Percentiles rank a stretch among this genome's conserved stretches.
phyloP scores from a whole-genome alignment of 2,888 invertebrate genomes.

The Eugnorisma glareosa region DNA sequence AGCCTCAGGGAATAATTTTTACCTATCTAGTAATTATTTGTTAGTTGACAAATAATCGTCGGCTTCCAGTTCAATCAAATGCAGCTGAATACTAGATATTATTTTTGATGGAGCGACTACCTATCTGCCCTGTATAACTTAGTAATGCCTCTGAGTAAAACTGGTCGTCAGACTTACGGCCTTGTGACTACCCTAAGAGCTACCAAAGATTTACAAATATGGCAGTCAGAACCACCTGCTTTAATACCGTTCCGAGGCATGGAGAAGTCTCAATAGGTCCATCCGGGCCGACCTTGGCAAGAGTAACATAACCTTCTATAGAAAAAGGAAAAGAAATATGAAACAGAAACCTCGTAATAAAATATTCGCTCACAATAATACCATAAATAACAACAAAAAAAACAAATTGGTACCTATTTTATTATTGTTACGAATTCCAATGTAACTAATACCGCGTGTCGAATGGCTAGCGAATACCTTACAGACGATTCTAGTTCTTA shows the following conservation, averaged over 20 bases:
- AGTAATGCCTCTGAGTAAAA: too few relatives aligned
- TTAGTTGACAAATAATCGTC: not conserved
- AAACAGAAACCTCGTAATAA: not conserved
- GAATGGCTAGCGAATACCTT: conserved; percentile 46
- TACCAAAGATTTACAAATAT: not conserved
- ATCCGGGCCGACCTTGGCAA: not conserved
- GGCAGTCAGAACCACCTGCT: not conserved
- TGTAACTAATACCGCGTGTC: conserved; percentile 55
- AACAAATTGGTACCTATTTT: conserved; percentile 9
- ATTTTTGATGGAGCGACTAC: not conserved
- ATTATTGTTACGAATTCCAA: conserved; percentile 50
- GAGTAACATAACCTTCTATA: not conserved
- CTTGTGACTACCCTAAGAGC: not conserved
- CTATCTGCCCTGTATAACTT: not conserved
- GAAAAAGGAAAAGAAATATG: not conserved
- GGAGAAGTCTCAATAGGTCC: not conserved
- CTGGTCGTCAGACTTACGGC: not conserved
- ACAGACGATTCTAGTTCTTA: conserved; percentile 49
- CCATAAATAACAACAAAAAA: conserved; percentile 13
- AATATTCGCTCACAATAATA: not conserved
- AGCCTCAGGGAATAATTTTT: not conserved
- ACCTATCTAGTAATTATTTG: not conserved
- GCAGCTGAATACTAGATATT: not conserved
- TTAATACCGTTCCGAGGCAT: not conserved
- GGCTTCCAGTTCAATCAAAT: not conserved